Evolutionary conservation across 2,888 invertebrate genomes (phyloP).

Genomic region (Cephus pygmeus): DNA sequence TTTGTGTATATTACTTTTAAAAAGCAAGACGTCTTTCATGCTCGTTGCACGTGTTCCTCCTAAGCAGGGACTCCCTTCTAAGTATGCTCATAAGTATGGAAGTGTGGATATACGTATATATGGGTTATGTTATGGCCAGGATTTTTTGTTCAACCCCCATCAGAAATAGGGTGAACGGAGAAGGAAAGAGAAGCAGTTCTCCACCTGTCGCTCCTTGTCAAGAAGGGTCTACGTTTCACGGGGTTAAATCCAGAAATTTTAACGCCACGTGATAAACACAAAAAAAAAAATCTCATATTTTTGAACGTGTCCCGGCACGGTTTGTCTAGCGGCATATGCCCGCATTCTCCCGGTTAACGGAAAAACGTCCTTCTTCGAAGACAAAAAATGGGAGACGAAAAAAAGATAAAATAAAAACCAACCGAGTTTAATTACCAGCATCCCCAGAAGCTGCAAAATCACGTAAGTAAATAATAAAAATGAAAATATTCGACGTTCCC

Average conservation of each 20-base stretch:
- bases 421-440: background rate
- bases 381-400: background rate
- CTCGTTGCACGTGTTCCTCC: slow-evolving; percentile 34
- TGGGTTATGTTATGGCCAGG: background rate
- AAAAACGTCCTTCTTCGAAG: background rate
- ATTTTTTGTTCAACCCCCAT: slow-evolving; percentile 27
- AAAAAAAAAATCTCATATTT: slow-evolving; percentile 8
- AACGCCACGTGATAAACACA: background rate
- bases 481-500: background rate
- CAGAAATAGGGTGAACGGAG: background rate
- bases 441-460: background rate
- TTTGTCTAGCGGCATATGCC: background rate
- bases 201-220: slow-evolving; percentile 12
- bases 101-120: background rate
- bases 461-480: background rate
- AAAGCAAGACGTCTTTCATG: slow-evolving; percentile 24
- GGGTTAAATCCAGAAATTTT: slow-evolving; percentile 8
- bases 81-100: background rate
- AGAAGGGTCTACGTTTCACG: slow-evolving; percentile 5
- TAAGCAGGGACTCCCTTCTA: background rate
- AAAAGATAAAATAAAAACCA: background rate
- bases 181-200: background rate
- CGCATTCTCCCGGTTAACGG: background rate
- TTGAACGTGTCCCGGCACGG: slow-evolving; percentile 4
- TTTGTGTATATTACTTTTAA: slow-evolving; percentile 22